phyloP scores from a whole-genome alignment of 2,113 vertebrate genomes.

The Platysteira castanea region DNA sequence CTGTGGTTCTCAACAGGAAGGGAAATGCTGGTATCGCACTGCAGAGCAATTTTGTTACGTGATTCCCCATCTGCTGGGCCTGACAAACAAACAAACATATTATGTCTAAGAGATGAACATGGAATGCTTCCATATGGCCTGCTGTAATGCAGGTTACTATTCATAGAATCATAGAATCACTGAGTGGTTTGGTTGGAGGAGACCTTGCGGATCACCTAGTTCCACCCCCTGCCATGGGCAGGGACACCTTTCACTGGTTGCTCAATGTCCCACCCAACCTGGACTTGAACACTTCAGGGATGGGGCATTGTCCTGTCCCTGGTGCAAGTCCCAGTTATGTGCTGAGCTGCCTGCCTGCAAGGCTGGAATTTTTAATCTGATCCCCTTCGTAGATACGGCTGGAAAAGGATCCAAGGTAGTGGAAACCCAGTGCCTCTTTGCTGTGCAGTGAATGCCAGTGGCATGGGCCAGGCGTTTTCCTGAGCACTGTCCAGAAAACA shows the following conservation, averaged over 20 bases:
- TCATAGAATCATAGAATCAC: background rate
- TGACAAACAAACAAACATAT: background rate
- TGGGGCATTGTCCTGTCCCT: background rate
- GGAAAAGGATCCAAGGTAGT: background rate
- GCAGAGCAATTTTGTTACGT: background rate
- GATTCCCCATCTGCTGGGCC: background rate
- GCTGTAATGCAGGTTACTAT: background rate
- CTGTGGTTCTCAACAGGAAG: background rate
- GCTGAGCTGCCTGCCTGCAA: background rate
- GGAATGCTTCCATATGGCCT: background rate
- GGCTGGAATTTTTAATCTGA: background rate
- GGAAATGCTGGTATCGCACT: background rate
- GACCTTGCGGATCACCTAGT: background rate
- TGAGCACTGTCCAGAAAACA: background rate
- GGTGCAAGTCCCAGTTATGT: accelerated
- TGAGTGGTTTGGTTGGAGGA: background rate
- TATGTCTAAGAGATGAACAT: background rate
- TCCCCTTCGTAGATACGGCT: accelerated
- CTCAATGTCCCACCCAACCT: background rate
- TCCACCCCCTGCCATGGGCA: background rate
- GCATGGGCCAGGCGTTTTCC: background rate
- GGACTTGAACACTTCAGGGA: background rate
- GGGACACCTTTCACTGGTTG: background rate
- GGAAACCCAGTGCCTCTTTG: background rate
- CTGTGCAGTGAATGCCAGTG: background rate